phyloP scores from a whole-genome alignment of 2,888 invertebrate genomes.

The Punctoribates punctum region DNA sequence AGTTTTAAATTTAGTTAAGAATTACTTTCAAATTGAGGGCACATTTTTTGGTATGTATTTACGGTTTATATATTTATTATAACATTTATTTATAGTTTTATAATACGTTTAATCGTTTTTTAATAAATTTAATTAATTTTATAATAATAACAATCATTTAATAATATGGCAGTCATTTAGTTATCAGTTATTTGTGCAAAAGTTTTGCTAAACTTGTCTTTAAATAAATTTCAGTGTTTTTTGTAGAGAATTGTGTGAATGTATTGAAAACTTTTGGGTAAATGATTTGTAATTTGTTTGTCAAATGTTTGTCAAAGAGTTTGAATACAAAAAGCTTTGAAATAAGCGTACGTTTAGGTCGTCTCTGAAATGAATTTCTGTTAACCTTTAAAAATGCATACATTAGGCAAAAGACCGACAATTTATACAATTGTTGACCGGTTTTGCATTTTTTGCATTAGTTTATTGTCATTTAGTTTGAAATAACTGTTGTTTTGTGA shows the following conservation, averaged over 20 bases:
- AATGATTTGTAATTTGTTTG: conserved; percentile 3
- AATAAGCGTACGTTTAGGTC: conserved; percentile 33
- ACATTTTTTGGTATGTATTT: conserved; percentile 20
- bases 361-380: neutral
- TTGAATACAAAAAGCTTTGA: conserved; percentile 13
- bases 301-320: neutral
- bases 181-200: conserved; percentile 24
- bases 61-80: neutral
- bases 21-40: conserved; percentile 23
- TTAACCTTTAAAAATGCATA: conserved; percentile 32
- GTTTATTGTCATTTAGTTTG: conserved; percentile 13
- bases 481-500: conserved; percentile 3
- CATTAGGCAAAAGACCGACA: neutral
- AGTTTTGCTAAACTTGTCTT: neutral
- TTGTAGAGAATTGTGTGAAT: neutral
- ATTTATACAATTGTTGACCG: neutral
- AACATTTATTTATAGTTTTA: neutral
- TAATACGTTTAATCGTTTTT: neutral
- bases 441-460: conserved; percentile 18
- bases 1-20: neutral
- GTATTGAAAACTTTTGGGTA: neutral
- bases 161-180: conserved; percentile 31
- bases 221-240: neutral
- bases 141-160: conserved; percentile 24
- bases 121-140: neutral